Evolutionary conservation across 2,113 vertebrate genomes (phyloP), one percentile per base, ranked within the genome.

Genomic region (Pterocles orientalis): DNA sequence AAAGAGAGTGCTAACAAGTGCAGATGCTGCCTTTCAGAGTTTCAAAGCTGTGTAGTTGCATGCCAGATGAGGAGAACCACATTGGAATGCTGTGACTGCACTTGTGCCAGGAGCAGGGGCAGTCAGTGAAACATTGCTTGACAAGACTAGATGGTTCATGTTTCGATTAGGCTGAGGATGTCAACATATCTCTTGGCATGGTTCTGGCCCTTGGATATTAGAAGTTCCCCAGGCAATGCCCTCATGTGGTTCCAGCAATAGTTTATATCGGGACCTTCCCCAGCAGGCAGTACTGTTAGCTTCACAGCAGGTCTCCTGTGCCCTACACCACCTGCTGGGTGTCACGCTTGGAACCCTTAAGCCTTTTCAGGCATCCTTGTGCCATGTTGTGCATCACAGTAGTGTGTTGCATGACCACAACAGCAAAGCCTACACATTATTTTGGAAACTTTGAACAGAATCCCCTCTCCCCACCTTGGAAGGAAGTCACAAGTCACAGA

Each of bases 281-380:
- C 31, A 36, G 45, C 16, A 70, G 57, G 51, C 47, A 69, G 33
- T 2, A 1, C 1, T 2, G 31, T 33, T 36, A 54, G 18, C 60
- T 66, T 73, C 51, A 54, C 19, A n/a, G 18, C 13, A 36, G 51
- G 41, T 66, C 65, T 75, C 33, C 66, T 58, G 9, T 36, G 15
- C 20, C 24, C 57, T 34, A 1, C 10, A 14, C 18, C 29, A 29
- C 33, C 10, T 0, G 0, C 29, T 21, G 11, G 14, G 23, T 39
- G 15, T 48, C 1, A 3, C 15, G 19, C 36, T 71, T 66, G 11
- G 31, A 39, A 53, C 18, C 31, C 18, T 20, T 14, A 50, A 50
- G 6, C 24, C 31, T 3, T 78, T 45, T 65, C 2, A 2, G 2
- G 2, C 19, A 14, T 69, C 75, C 45, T 50, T 60, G 43, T 45